Percentiles rank a stretch among this genome's conserved stretches.
Evolutionary conservation across 1,140 invertebrate species (phyloP).

Genomic region (Paracyclopina nana): DNA sequence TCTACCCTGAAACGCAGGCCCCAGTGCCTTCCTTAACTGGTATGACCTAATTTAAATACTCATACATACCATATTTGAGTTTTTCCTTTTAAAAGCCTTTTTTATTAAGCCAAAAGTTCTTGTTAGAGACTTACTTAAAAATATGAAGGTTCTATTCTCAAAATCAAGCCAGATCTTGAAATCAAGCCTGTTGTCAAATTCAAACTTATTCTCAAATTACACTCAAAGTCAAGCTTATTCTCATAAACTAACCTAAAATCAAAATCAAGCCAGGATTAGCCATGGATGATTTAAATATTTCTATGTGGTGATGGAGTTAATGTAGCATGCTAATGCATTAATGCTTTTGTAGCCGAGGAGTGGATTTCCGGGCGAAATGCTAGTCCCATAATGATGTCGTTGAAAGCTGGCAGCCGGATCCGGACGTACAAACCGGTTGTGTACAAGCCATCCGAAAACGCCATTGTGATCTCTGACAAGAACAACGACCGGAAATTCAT

Average conservation of each 20-base stretch:
- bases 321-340: no score
- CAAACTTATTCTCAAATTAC: no score
- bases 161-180: no score
- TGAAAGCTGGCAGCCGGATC: conserved; percentile 50
- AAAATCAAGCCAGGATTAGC: no score
- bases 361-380: conserved; percentile 67
- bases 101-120: no score
- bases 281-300: no score
- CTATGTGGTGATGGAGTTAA: no score
- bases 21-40: conserved; percentile 50
- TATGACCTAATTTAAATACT: neutral
- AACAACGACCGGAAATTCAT: conserved; percentile 66
- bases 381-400: conserved; percentile 55
- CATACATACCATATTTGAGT: neutral
- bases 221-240: no score
- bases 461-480: conserved; percentile 33
- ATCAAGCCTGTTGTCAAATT: no score
- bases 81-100: neutral
- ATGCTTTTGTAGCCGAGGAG: conserved; percentile 43
- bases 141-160: no score
- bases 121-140: no score
- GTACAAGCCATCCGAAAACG: conserved; percentile 32
- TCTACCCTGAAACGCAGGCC: conserved; percentile 77
- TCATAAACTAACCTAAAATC: no score
- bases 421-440: conserved; percentile 47